Evolutionary conservation across 2,113 vertebrate species (phyloP), one percentile per base, ranked within the genome.

Genomic region (Mixornis gularis): DNA sequence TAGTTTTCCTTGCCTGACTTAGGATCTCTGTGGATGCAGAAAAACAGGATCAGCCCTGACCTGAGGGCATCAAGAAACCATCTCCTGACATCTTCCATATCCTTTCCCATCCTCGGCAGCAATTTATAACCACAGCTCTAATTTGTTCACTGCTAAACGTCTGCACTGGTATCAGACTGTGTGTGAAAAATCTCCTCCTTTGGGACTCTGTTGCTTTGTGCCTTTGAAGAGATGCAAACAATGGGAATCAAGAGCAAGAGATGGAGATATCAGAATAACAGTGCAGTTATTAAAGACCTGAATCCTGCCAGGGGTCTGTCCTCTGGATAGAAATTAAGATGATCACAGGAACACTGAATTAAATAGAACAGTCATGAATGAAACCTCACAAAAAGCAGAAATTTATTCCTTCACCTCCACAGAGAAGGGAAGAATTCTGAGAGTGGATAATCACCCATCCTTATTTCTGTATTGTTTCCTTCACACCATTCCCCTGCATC

Each of bases 181-280:
- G 32, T 63, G 49, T 60, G 62, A 38, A 66, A 89, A 85, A 89
- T 60, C 58, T 79, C 63, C 25, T 82, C 87, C 78, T 74, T 44
- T 56, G 91, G 55, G 86, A 84, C n/a, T 18, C 44, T 22, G 16
- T 32, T 34, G 80, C 87, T 72, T 60, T 68, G 70, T 72, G 53
- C 74, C 70, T 94, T 92, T 92, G 79, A 87, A 91, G 55, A 79
- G 66, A 49, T 58, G 34, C 46, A 72, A 87, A 85, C 63, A 89
- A 64, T 85, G 59, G 63, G 65, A 94, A 85, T 79, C 69, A 87
- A 86, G 85, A 79, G 53, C 20, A 66, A 55, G 30, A 81, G 60
- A 46, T 52, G 77, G 51, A 87, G 80, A 48, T 62, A 59, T 4
- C 64, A 71, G 65, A 80, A 84, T 87, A 79, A 48, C 69, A 90